A percentile compares a stretch with the other conserved stretches of the same genome.
Evolutionary conservation across 2,888 invertebrate species (phyloP).

Genomic region (Fragum fragum): DNA sequence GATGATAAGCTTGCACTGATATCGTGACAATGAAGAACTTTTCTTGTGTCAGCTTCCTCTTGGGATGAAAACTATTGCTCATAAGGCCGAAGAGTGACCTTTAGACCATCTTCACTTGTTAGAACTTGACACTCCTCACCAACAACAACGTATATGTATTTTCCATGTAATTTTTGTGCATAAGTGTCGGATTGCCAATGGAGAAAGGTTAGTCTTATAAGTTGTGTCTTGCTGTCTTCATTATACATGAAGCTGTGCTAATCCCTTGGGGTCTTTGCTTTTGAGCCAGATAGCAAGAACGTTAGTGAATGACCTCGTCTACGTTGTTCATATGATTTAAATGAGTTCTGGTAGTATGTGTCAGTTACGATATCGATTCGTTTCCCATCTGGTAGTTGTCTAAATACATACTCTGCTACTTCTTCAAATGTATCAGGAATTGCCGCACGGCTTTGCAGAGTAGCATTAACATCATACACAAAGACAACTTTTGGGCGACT

Average conservation of each 20-base stretch:
- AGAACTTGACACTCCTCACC: slow-evolving; percentile 32
- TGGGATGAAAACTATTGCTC: slow-evolving; percentile 31
- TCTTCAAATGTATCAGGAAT: slow-evolving; percentile 45
- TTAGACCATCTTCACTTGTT: slow-evolving; percentile 19
- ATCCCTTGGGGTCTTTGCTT: slow-evolving; percentile 39
- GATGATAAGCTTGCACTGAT: too few species aligned
- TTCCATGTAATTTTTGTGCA: not conserved
- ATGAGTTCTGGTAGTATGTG: slow-evolving; percentile 7
- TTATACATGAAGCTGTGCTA: slow-evolving; percentile 45
- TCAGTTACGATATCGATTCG: slow-evolving; percentile 42
- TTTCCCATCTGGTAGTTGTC: slow-evolving; percentile 9
- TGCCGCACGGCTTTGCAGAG: slow-evolving; percentile 16
- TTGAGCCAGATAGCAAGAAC: slow-evolving; percentile 27
- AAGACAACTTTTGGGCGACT: not conserved
- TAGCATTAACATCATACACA: slow-evolving; percentile 46
- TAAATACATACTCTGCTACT: slow-evolving; percentile 18
- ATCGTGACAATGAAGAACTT: slow-evolving; percentile 32
- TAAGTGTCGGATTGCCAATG: slow-evolving; percentile 35
- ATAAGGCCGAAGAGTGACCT: not conserved
- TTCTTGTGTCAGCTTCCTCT: slow-evolving; percentile 53
- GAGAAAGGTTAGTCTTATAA: slow-evolving; percentile 23
- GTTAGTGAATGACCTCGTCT: slow-evolving; percentile 16
- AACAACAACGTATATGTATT: slow-evolving; percentile 10
- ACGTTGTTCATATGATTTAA: slow-evolving; percentile 13
- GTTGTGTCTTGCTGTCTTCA: slow-evolving; percentile 45